Evolutionary conservation across 2,888 invertebrate genomes (phyloP).

Genomic region (Drosophila seclusa): DNA sequence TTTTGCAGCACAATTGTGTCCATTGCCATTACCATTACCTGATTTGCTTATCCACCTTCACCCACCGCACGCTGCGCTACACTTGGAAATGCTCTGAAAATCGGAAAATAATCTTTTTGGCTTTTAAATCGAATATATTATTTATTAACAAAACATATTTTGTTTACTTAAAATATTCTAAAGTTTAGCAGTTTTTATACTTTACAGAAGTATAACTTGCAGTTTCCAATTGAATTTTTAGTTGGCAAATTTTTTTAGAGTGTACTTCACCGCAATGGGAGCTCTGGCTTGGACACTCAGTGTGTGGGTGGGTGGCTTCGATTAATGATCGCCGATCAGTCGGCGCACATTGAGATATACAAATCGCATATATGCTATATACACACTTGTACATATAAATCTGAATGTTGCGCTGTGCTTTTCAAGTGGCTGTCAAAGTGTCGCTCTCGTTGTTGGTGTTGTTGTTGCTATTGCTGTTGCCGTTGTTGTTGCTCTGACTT

Average conservation of each 20-base stretch:
- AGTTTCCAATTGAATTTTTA: neutral
- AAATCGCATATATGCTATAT: conserved; percentile 1
- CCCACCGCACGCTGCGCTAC: neutral
- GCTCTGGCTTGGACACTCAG: conserved; percentile 22
- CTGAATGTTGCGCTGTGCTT: conserved; percentile 28
- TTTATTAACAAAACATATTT: neutral
- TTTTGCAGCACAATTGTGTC: conserved; percentile 52
- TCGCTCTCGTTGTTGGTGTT: conserved; percentile 30
- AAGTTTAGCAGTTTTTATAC: too few relatives aligned
- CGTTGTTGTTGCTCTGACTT: conserved; percentile 31
- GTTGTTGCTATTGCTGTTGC: conserved; percentile 11
- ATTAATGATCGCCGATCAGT: conserved; percentile 53
- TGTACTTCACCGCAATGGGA: conserved; percentile 9
- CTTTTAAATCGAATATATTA: neutral
- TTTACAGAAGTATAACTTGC: neutral
- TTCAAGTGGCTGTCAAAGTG: conserved; percentile 74
- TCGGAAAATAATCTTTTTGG: neutral
- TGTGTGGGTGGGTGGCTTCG: conserved; percentile 69
- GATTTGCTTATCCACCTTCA: conserved; percentile 43
- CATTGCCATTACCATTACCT: conserved; percentile 58
- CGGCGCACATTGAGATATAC: conserved; percentile 57
- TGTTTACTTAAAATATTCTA: neutral
- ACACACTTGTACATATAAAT: conserved; percentile 7
- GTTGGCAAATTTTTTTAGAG: neutral
- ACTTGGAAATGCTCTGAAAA: neutral